Evolutionary conservation across 2,113 vertebrate genomes (phyloP).

Genomic region (Pterocles burchelli): DNA sequence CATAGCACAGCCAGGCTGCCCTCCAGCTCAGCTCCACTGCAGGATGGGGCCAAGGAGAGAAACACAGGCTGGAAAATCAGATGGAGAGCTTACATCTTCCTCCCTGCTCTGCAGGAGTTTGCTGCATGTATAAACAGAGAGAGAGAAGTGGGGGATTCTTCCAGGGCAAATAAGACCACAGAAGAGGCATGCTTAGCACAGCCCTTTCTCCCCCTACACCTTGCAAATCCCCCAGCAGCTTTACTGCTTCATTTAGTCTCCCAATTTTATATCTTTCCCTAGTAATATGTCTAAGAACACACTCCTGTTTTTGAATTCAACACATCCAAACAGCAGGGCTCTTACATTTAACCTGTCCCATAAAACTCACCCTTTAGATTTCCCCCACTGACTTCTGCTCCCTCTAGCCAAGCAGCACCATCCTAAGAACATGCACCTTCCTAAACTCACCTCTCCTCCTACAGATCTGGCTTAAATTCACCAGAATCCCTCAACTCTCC

Average conservation of each 20-base stretch:
- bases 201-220: background rate
- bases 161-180: background rate
- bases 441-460: background rate
- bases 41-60: background rate
- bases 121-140: background rate
- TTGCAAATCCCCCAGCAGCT: background rate
- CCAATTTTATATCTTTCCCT: background rate
- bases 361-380: background rate
- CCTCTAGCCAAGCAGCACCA: background rate
- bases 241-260: background rate
- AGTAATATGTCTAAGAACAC: background rate
- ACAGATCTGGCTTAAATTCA: background rate
- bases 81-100: background rate
- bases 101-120: background rate
- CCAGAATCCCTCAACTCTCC: fast-evolving
- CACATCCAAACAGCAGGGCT: background rate
- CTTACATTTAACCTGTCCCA: background rate
- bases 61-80: background rate
- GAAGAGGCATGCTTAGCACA: background rate
- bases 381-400: background rate
- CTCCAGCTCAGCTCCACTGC: background rate
- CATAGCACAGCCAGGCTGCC: background rate
- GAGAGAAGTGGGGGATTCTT: background rate
- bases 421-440: background rate
- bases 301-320: background rate